Evolutionary conservation across 2,113 vertebrate genomes (phyloP), one percentile per base, ranked within the genome.

Genomic region (Phyllostomus discolor): DNA sequence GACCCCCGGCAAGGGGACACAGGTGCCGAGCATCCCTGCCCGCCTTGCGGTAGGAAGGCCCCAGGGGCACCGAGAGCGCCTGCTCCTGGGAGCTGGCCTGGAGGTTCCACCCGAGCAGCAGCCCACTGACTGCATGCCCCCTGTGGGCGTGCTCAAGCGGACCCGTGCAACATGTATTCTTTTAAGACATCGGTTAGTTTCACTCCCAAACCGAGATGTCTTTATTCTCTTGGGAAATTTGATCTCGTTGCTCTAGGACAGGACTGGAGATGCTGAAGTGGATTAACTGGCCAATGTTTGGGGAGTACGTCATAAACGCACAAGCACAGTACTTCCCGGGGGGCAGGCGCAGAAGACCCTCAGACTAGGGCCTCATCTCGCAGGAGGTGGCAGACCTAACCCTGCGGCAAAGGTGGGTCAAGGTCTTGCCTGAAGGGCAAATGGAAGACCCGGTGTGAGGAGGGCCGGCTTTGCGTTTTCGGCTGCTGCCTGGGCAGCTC

Each of bases 171-270:
- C 6, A 4, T 52, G 57, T 46, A 6, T 10, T 17, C 31, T 48
- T 90, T 88, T 43, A 31, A 4, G 2, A 24, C 31, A 28, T 1
- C 75, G n/a, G 7, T 35, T 79, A 48, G 46, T 59, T 73, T 92
- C 20, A 50, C 48, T 41, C 24, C 22, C 50, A 64, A 87, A 59
- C 62, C 46, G 31, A 7, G 48, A 43, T 87, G 64, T 72, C 35
- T 92, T 41, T 12, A 22, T 90, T 88, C 19, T 81, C 52, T 93
- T 22, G 11, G 70, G 89, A 80, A 54, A 33, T 24, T 33, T 26
- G 24, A 66, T 66, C 46, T 66, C 28, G 38, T 33, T 5, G 10
- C 73, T 22, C 19, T n/a, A 67, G 67, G 52, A 62, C 70, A 92
- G 20, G 52, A 35, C 14, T 50, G 54, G 69, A 92, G 57, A 75